A percentile compares a stretch with the other conserved stretches of the same genome.
phyloP scores from a whole-genome alignment of 2,113 vertebrate genomes.

The Mirounga angustirostris region DNA sequence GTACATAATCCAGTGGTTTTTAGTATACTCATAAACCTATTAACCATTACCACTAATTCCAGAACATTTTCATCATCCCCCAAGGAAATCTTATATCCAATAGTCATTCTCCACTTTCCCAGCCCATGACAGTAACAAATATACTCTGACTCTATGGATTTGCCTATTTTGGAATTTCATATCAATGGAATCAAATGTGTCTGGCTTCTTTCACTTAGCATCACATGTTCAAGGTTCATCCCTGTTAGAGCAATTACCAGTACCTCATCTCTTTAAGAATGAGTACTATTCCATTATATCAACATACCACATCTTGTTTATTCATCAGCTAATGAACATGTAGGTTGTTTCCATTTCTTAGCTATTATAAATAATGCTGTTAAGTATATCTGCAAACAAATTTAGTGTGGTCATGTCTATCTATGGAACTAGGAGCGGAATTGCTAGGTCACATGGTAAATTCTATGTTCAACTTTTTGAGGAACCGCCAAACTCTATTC shows the following conservation, averaged over 20 bases:
- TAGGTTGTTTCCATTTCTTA: background rate
- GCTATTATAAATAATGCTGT: constrained; percentile 7
- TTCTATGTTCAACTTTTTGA: background rate
- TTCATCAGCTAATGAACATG: background rate
- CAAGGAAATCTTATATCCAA: background rate
- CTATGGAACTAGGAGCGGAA: background rate
- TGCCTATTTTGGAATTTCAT: background rate
- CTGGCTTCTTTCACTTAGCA: constrained; percentile 13
- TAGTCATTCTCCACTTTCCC: background rate
- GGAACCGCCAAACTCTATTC: background rate
- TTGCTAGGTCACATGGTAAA: background rate
- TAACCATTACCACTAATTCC: background rate
- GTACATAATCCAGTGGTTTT: background rate
- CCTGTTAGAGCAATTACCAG: background rate
- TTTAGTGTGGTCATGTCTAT: background rate
- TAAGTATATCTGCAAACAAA: background rate
- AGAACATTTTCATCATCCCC: constrained; percentile 5
- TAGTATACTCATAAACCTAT: background rate
- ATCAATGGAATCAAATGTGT: background rate
- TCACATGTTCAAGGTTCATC: background rate
- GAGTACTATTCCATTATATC: background rate
- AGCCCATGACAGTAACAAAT: background rate
- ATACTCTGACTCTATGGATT: background rate
- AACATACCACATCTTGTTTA: background rate
- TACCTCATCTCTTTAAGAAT: background rate